A percentile compares a stretch with the other conserved stretches of the same genome.
These are phyloP conservation scores for Leuctra nigra DNA, from an alignment of 2,888 invertebrate species.

Conservation along the genomic window DNA sequence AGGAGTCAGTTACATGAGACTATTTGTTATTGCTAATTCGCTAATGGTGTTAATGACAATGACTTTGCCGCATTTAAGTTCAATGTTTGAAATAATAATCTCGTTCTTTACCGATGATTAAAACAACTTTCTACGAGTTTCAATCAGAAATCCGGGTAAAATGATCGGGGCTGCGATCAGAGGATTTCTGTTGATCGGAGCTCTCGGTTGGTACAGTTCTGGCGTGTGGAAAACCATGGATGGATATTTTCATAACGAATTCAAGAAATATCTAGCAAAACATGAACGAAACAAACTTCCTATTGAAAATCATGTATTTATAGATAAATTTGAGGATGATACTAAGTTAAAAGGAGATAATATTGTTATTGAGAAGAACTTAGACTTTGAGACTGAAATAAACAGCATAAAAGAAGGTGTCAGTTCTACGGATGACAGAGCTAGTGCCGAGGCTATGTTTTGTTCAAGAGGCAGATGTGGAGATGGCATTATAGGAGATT, in stretches of 20 bases:
- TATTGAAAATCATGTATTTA: too few species aligned
- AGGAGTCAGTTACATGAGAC: conserved; percentile 66
- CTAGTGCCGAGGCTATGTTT: too few species aligned
- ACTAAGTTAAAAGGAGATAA: too few species aligned
- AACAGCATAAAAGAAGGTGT: too few species aligned
- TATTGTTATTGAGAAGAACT: too few species aligned
- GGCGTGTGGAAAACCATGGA: conserved; percentile 66
- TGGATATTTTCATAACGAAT: conserved; percentile 65
- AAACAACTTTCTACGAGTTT: conserved; percentile 22
- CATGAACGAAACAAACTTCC: conserved; percentile 33
- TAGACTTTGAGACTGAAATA: too few species aligned
- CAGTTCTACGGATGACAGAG: too few species aligned
- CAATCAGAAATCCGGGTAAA: too few species aligned
- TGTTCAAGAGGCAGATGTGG: too few species aligned
- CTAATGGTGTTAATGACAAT: conserved; percentile 63
- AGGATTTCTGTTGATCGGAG: conserved; percentile 54
- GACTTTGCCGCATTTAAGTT: conserved; percentile 65
- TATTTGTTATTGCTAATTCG: conserved; percentile 74
- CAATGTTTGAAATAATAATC: conserved; percentile 45
- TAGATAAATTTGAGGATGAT: too few species aligned
- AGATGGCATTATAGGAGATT: too few species aligned
- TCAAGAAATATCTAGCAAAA: conserved; percentile 52
- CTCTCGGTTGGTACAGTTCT: conserved; percentile 65
- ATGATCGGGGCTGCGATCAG: conserved; percentile 41
- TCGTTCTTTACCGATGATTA: conserved; percentile 38